Conservation (phyloP, 2,797 vertebrate genomes). For the Myotis findleyi region DNA sequence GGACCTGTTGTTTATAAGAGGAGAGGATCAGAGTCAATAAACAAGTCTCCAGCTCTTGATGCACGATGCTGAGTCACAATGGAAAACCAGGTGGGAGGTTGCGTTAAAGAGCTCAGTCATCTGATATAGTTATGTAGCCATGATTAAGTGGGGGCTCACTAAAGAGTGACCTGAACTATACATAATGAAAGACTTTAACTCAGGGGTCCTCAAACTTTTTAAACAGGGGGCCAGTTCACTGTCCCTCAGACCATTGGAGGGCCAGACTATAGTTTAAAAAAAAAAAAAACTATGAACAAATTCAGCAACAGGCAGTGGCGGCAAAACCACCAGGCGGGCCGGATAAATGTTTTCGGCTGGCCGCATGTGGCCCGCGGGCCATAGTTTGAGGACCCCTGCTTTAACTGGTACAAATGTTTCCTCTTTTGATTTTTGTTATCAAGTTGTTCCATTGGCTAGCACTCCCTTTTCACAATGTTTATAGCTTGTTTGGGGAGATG, state of each 20-base stretch:
- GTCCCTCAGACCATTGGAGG: too few relatives aligned
- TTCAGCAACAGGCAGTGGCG: too few relatives aligned
- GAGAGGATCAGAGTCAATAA: constrained; percentile 50
- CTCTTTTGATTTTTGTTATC: neutral
- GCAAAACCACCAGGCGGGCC: too few relatives aligned
- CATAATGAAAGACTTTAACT: neutral
- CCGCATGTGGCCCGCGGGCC: too few relatives aligned
- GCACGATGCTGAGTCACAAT: neutral
- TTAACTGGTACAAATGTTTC: neutral
- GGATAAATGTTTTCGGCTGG: too few relatives aligned
- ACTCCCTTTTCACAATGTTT: neutral
- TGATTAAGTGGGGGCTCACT: neutral
- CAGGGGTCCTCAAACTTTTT: too few relatives aligned
- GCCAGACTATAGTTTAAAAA: too few relatives aligned
- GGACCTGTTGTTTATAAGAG: constrained; percentile 48
- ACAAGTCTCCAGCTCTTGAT: constrained; percentile 30
- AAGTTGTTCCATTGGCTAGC: neutral
- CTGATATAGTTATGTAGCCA: too few relatives aligned
- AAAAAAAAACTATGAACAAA: too few relatives aligned
- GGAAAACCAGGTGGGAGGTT: neutral
- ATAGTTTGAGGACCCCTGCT: too few relatives aligned
- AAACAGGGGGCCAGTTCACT: too few relatives aligned
- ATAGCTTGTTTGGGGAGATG: neutral
- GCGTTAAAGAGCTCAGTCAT: neutral
- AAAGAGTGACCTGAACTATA: neutral